A percentile compares a stretch with the other conserved stretches of the same genome.
These are phyloP conservation scores for Orbicella faveolata DNA, from an alignment of 64 coral and sea anemone genomes.

Conservation along the genomic window DNA sequence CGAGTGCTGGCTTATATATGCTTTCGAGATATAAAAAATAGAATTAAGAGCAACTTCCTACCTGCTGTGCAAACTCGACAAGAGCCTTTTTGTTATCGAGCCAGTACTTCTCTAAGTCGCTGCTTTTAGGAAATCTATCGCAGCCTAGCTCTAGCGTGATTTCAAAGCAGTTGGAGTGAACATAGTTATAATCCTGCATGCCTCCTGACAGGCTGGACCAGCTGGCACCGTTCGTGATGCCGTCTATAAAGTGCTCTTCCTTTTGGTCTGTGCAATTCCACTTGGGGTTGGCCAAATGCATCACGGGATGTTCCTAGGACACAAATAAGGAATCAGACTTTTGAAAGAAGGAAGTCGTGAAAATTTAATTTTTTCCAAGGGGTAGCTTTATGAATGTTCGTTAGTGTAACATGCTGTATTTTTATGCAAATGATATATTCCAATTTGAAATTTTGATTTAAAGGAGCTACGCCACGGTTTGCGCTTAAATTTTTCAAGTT, in stretches of 20 bases:
- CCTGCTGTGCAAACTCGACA: constrained; percentile 77
- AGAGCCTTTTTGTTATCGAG: constrained; percentile 74
- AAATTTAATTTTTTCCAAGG: too few relatives aligned
- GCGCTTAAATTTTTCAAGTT: too few relatives aligned
- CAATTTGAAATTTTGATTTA: too few relatives aligned
- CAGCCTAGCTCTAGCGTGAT: constrained; percentile 91
- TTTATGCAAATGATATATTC: too few relatives aligned
- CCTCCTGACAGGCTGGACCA: constrained; percentile 97
- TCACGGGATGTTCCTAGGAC: constrained; percentile 68
- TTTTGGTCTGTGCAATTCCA: constrained; percentile 81
- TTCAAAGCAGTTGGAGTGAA: constrained; percentile 94
- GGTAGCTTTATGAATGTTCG: too few relatives aligned
- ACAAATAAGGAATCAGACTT: background rate
- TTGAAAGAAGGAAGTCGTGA: background rate
- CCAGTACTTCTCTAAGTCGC: constrained; percentile 84
- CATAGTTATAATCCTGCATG: constrained; percentile 99
- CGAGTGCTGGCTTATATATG: too few relatives aligned
- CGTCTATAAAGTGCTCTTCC: constrained; percentile 96
- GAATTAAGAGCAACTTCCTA: background rate
- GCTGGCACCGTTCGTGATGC: constrained; percentile 95
- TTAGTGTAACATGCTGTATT: too few relatives aligned
- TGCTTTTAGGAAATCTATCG: constrained; percentile 78
- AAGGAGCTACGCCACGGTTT: too few relatives aligned
- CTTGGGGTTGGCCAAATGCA: constrained; percentile 98
- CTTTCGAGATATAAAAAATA: too few relatives aligned